These are phyloP conservation scores for Heptranchias perlo DNA, from an alignment of 2,113 vertebrate genomes.

Conservation along the genomic window DNA sequence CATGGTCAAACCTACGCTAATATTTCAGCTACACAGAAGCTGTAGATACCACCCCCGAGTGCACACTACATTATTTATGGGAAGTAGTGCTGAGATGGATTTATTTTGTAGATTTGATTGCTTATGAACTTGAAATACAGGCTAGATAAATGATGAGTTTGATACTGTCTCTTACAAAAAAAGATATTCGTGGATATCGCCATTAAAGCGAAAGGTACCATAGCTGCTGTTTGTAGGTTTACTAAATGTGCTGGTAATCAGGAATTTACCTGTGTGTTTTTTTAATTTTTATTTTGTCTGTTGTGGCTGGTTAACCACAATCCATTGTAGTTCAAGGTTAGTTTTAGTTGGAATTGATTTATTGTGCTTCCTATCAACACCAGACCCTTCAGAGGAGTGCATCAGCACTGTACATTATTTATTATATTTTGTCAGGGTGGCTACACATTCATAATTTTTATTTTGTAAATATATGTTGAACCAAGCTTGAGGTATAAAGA, in stretches of 20 bases:
- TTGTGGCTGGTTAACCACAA: constrained; percentile 45
- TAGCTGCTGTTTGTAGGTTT: constrained; percentile 42
- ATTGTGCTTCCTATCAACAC: constrained; percentile 56
- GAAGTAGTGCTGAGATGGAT: not conserved
- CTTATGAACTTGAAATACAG: not conserved
- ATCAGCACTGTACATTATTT: constrained; percentile 83
- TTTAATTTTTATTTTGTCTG: constrained; percentile 34
- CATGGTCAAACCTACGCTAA: not conserved
- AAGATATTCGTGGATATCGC: constrained; percentile 48
- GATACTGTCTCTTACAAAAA: constrained; percentile 47
- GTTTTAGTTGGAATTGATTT: constrained; percentile 50
- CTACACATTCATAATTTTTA: constrained; percentile 87
- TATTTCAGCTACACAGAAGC: not conserved
- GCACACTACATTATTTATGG: not conserved
- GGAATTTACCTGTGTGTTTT: constrained; percentile 40
- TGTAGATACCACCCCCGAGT: not conserved
- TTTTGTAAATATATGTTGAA: constrained; percentile 99
- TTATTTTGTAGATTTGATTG: not conserved
- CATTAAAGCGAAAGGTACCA: constrained; percentile 38
- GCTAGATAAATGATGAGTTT: not conserved
- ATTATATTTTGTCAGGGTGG: constrained; percentile 64
- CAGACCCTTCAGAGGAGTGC: constrained; percentile 49
- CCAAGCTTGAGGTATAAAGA: constrained; percentile 81
- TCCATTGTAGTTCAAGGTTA: constrained; percentile 42
- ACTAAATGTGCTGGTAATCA: constrained; percentile 57